These are phyloP conservation scores for Sminthurinus signatus DNA, from an alignment of 1,140 invertebrate species.

Conservation along the genomic window DNA sequence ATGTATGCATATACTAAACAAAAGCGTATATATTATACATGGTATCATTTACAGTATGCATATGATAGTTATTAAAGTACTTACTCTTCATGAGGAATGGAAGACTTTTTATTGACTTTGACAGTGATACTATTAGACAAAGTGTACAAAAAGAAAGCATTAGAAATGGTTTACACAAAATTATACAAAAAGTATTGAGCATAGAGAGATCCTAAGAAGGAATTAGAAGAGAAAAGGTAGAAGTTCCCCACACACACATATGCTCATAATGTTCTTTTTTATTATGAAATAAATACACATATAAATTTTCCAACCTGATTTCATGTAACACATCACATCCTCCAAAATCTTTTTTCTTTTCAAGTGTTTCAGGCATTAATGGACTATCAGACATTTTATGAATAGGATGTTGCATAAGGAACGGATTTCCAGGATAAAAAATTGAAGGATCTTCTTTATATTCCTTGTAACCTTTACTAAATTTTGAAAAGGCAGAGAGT, in stretches of 20 bases:
- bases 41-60: neutral
- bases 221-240: too few relatives aligned
- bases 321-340: constrained; percentile 87
- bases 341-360: constrained; percentile 44
- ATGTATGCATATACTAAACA: too few relatives aligned
- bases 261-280: too few relatives aligned
- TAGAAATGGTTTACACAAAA: too few relatives aligned
- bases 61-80: constrained; percentile 1
- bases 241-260: too few relatives aligned
- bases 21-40: neutral
- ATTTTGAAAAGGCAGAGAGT: neutral
- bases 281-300: too few relatives aligned
- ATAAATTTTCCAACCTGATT: too few relatives aligned
- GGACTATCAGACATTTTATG: constrained; percentile 14
- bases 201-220: too few relatives aligned
- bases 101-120: constrained; percentile 60
- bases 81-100: constrained; percentile 63
- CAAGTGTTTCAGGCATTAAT: constrained; percentile 49
- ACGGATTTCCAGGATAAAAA: neutral
- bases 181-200: too few relatives aligned
- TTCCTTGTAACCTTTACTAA: too few relatives aligned
- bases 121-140: constrained; percentile 77
- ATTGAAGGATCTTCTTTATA: neutral
- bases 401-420: constrained; percentile 1
- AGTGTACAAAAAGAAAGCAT: too few relatives aligned